phyloP scores from a whole-genome alignment of 2,797 vertebrate genomes.

The Cynodonichthys magdalenae region DNA sequence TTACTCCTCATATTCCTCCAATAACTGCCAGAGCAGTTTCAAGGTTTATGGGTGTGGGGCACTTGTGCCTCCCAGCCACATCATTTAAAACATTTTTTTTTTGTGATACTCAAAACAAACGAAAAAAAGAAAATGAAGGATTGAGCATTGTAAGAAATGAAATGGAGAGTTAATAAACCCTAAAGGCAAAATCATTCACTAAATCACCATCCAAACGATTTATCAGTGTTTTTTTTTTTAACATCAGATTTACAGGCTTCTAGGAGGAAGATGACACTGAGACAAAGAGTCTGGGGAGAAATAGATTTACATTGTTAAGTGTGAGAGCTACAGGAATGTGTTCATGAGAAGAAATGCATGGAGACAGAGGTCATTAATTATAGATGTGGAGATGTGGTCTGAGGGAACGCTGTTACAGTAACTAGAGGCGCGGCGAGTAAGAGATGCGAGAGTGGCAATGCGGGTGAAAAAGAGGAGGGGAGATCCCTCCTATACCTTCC shows the following conservation, averaged over 20 bases:
- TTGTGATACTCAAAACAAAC: background rate
- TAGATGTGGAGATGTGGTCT: slow-evolving; percentile 77
- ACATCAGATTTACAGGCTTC: slow-evolving; percentile 45
- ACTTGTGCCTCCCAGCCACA: slow-evolving; percentile 21
- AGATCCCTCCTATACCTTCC: slow-evolving; percentile 43
- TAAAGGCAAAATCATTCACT: slow-evolving; percentile 41
- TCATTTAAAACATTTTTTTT: slow-evolving; percentile 10
- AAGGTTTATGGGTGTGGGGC: slow-evolving; percentile 19
- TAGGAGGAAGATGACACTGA: slow-evolving; percentile 29
- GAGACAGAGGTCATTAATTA: slow-evolving; percentile 81
- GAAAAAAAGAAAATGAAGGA: background rate
- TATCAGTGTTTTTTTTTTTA: slow-evolving; percentile 1
- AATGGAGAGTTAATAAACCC: slow-evolving; percentile 18
- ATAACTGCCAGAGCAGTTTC: slow-evolving; percentile 20
- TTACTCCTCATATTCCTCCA: slow-evolving; percentile 33
- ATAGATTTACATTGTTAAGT: slow-evolving; percentile 47
- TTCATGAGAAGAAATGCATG: slow-evolving; percentile 66
- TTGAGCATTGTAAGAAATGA: slow-evolving; percentile 11
- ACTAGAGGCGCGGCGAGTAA: slow-evolving; percentile 66
- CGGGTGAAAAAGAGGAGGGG: slow-evolving; percentile 24
- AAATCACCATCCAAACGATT: slow-evolving; percentile 35
- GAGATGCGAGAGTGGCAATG: slow-evolving; percentile 38
- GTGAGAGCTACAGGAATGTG: slow-evolving; percentile 58
- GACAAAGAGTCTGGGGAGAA: slow-evolving; percentile 15
- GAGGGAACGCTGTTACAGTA: slow-evolving; percentile 76